Base-by-base conservation (phyloP, 2,888 invertebrate species). In the Andrena fulva region DNA sequence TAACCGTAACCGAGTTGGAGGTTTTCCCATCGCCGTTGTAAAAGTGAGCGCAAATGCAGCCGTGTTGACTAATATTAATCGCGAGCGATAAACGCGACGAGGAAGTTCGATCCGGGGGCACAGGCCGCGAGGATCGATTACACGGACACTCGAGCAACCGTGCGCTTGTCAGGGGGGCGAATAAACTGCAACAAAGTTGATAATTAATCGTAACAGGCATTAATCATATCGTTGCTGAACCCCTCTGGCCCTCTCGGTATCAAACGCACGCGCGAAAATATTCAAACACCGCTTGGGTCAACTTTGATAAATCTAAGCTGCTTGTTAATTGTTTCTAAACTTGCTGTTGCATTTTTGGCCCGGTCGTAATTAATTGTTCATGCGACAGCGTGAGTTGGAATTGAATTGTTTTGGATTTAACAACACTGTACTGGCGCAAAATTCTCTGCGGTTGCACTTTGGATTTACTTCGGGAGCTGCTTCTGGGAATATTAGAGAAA, bases 101-200 rank as follows among this genome's bases (percentile, higher is more conserved):
- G 50, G 54, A 35, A 64, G 64, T 59, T 59, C 50, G 29, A 70
- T 64, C 10, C 50, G 8, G 24, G 56, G 2, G 12, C 33, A 4
- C 27, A 35, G 50, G 29, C 29, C 29, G 27, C 48, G 63, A 54
- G 33, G 52, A 54, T 27, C 35, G 31, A 54, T 64, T 66, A 59
- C 72, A 33, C 24, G 33, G 48, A 8, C 31, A 27, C 59, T 7
- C 50, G 33, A 31, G 12, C 50, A 35, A 8, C 52, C 5, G 60
- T 20, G 72, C 33, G 52, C 27, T 20, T 54, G 82, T 69, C 82
- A n/a, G 60, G 31, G 31, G 42, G 24, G 33, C 42, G 69, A 69
- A 81, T 82, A 81, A 82, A 82, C 48, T 68, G 64, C 69, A 82
- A 70, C 82, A 71, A 82, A 75, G 67, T 82, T 82, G 82, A 75